Evolutionary conservation across 1,140 invertebrate species (phyloP).

Genomic region (Drosophila neocordata): DNA sequence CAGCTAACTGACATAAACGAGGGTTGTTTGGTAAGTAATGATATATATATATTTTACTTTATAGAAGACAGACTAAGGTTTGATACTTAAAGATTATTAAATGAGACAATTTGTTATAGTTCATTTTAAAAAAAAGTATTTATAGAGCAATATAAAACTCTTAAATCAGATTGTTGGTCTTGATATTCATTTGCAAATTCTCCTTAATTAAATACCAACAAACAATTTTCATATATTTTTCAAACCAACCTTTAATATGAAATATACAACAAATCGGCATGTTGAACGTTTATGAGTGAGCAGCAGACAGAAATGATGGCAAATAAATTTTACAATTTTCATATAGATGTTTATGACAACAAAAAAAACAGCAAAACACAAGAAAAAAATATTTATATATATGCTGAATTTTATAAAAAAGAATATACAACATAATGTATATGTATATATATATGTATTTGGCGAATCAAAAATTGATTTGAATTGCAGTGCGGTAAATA

Average conservation of each 20-base stretch:
- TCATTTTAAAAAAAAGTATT: no score
- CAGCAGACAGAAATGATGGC: conserved; percentile 13
- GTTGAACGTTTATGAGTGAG: conserved; percentile 14
- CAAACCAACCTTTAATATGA: conserved; percentile 2
- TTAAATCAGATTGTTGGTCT: no score
- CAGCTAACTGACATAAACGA: conserved; percentile 39
- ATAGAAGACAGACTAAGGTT: no score
- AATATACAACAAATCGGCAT: conserved; percentile 8
- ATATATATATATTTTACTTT: no score
- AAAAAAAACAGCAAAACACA: background rate
- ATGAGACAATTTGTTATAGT: no score
- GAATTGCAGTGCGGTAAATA: conserved; percentile 73
- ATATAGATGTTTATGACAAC: conserved; percentile 10
- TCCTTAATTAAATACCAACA: no score
- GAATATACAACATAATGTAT: background rate
- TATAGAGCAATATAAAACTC: no score
- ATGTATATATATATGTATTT: conserved; percentile 37
- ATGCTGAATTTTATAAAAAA: background rate
- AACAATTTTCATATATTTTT: background rate
- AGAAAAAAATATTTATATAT: background rate
- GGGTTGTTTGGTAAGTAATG: background rate
- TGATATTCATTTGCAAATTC: no score
- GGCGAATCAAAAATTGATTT: conserved; percentile 78
- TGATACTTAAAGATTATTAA: no score
- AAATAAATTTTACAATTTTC: conserved; percentile 61